Percentiles rank a stretch among this genome's conserved stretches.
phyloP scores from a whole-genome alignment of 2,113 vertebrate species.

The Ammospiza caudacuta region DNA sequence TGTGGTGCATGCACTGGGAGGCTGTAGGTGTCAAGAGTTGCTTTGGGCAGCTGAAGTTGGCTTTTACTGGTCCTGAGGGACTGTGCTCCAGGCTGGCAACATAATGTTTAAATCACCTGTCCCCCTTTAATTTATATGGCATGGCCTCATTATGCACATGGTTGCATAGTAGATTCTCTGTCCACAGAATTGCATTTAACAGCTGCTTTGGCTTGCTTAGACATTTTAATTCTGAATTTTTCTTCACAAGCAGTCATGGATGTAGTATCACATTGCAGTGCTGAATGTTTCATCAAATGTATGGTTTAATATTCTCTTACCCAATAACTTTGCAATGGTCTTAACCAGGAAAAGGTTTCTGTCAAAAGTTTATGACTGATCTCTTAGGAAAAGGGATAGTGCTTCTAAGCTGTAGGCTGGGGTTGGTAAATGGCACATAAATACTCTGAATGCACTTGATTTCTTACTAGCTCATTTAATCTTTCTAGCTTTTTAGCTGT shows the following conservation, averaged over 20 bases:
- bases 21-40: not conserved
- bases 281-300: constrained; percentile 7
- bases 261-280: not conserved
- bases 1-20: not conserved
- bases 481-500: not conserved
- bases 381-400: not conserved
- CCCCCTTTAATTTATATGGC: not conserved
- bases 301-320: not conserved
- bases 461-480: not conserved
- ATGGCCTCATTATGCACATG: not conserved
- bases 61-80: not conserved
- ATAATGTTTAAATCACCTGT: not conserved
- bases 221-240: not conserved
- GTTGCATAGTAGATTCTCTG: not conserved
- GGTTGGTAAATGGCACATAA: not conserved
- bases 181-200: not conserved
- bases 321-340: not conserved
- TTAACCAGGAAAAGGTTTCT: not conserved
- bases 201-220: not conserved
- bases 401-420: not conserved
- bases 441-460: not conserved
- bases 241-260: not conserved
- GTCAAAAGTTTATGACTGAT: not conserved
- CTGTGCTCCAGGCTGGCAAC: not conserved
- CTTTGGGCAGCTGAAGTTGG: not conserved